A percentile compares a stretch with the other conserved stretches of the same genome.
Evolutionary conservation across 2,113 vertebrate species (phyloP).

Genomic region (Eretmochelys imbricata): DNA sequence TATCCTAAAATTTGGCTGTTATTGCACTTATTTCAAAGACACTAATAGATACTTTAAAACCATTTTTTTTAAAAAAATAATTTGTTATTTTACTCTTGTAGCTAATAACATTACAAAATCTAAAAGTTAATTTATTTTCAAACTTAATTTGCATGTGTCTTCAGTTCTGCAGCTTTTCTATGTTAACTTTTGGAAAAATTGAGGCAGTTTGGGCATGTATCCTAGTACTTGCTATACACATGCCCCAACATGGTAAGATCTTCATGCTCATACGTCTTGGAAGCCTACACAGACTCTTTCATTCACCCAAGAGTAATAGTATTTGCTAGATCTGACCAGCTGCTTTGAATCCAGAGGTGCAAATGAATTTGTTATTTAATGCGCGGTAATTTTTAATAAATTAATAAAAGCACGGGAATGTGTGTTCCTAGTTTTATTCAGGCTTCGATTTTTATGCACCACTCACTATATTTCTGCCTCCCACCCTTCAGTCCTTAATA

Average conservation of each 20-base stretch:
- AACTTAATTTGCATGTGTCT: not conserved
- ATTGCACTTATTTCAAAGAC: not conserved
- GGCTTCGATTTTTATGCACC: too few species aligned
- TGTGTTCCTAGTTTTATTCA: too few species aligned
- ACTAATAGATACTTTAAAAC: not conserved
- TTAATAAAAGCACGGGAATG: too few species aligned
- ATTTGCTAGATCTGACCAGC: not conserved
- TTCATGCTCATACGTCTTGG: not conserved
- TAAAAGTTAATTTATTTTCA: not conserved
- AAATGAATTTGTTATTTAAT: not conserved
- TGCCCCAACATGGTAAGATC: not conserved
- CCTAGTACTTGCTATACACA: not conserved
- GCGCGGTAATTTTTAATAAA: too few species aligned
- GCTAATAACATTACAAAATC: not conserved
- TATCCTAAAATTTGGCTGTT: not conserved
- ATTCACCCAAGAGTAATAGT: not conserved
- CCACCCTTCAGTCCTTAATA: not conserved
- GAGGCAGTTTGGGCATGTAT: not conserved
- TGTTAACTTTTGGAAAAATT: fast-evolving
- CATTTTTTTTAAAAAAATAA: not conserved
- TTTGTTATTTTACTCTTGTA: not conserved
- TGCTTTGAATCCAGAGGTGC: not conserved
- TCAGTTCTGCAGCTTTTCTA: not conserved
- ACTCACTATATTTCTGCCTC: too few species aligned
- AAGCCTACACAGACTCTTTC: not conserved